Evolutionary conservation across 1,140 invertebrate genomes (phyloP), one percentile per base, ranked within the genome.

Genomic region (Laupala kohalensis): DNA sequence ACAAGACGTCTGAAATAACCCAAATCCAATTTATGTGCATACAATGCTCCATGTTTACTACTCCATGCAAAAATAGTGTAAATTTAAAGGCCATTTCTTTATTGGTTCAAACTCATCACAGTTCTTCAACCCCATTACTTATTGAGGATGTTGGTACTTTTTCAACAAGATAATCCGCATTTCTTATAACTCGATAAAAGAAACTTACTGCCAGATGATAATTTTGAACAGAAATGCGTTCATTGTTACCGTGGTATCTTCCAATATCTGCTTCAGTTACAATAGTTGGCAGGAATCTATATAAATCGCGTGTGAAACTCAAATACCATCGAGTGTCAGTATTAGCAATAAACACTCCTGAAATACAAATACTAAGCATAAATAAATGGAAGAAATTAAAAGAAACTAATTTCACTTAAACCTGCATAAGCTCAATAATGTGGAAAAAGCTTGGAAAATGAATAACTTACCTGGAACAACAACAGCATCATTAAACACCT

Each of bases 311-410:
- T 2, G 84, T 82, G 29, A 87, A 77, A 25, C 79, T 72, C 13
- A 81, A 72, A 76, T 86, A 87, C 78, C 83, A 82, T 64, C 76
- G 78, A 3, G 84, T 84, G 75, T 87, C 86, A 28, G 86, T 87
- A 72, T 85, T 85, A 24, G 80, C 86, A 6, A 85, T 76, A 78
- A 85, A 78, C 5, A 82, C 75, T 69, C 77, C 84, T 85, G 76
- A 27, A 78, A 78, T 65, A 67, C 15, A 19, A 72, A 53, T 66
- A 13, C 9, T 4, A 53, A 53, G 19, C 37, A 2, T 53, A 53
- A 53, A 53, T 53, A 53, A n/a, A n/a, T n/a, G n/a, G n/a, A n/a
- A 37, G 37, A 53, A 53, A 53, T 53, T 53, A 2, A 13, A 19
- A 4, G 37, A 53, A 53, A 53, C n/a, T n/a, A 53, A 13, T 19